phyloP scores from a whole-genome alignment of 2,797 vertebrate genomes.

The Antennarius maculatus region DNA sequence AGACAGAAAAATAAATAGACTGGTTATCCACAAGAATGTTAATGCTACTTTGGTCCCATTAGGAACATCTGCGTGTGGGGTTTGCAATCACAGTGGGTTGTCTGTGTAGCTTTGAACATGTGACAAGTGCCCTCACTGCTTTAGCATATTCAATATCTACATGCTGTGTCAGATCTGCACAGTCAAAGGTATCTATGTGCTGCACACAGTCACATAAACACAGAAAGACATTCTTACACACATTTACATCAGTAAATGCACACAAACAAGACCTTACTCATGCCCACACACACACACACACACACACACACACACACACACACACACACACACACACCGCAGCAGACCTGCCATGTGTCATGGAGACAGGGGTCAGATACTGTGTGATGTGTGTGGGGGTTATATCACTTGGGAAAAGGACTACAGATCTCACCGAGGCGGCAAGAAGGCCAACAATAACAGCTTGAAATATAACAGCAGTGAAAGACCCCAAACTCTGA shows the following conservation, averaged over 20 bases:
- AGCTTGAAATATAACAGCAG: conserved; percentile 92
- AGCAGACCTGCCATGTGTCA: conserved; percentile 79
- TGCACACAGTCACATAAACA: conserved; percentile 13
- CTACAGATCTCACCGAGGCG: conserved; percentile 88
- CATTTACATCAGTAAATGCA: conserved; percentile 12
- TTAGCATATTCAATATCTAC: conserved; percentile 60
- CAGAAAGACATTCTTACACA: conserved; percentile 17
- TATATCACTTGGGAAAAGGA: conserved; percentile 92
- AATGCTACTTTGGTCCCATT: conserved; percentile 80
- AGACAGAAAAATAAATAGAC: conserved; percentile 78
- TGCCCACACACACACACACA: conserved; percentile 25
- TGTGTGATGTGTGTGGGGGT: conserved; percentile 80
- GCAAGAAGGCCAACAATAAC: conserved; percentile 91
- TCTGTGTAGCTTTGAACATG: conserved; percentile 69
- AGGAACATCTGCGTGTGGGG: conserved; percentile 81
- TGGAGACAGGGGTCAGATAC: conserved; percentile 82
- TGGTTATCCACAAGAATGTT: conserved; percentile 80
- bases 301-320: conserved; percentile 18
- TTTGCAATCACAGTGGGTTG: conserved; percentile 76
- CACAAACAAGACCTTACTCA: no score
- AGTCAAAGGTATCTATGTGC: conserved; percentile 32
- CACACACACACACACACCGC: conserved; percentile 31
- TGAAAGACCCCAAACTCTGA: conserved; percentile 64
- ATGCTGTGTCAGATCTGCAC: conserved; percentile 50
- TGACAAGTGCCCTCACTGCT: conserved; percentile 76